These are phyloP conservation scores for Temnothorax longispinosus DNA, from an alignment of 1,140 invertebrate genomes.

Conservation along the genomic window DNA sequence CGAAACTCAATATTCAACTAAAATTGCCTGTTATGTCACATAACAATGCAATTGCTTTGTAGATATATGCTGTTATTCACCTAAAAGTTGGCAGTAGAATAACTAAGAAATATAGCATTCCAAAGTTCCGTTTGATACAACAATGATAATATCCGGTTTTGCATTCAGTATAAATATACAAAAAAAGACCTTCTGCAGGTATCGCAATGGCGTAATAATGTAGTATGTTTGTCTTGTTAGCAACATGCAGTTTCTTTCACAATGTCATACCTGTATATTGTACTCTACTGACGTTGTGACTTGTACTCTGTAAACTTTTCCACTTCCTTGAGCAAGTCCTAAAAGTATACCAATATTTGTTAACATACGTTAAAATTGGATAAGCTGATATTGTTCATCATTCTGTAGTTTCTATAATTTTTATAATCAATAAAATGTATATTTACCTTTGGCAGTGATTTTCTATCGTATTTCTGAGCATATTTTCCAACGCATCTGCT, in stretches of 20 bases:
- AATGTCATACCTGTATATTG: constrained; percentile 32
- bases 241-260: constrained; percentile 61
- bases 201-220: constrained; percentile 27
- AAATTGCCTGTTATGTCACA: constrained; percentile 33
- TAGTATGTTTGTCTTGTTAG: constrained; percentile 52
- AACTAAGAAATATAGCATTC: constrained; percentile 65
- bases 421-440: not conserved
- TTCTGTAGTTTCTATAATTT: not conserved
- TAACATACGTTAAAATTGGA: constrained; percentile 6
- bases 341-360: constrained; percentile 45
- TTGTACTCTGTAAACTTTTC: constrained; percentile 79
- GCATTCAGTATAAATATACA: constrained; percentile 65
- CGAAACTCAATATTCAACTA: constrained; percentile 46
- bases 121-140: constrained; percentile 53
- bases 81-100: constrained; percentile 66
- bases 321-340: constrained; percentile 85
- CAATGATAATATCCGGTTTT: constrained; percentile 49
- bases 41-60: constrained; percentile 48
- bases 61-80: constrained; percentile 50
- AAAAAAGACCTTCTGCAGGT: constrained; percentile 57
- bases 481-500: constrained; percentile 86
- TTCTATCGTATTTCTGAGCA: constrained; percentile 85
- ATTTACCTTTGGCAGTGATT: constrained; percentile 87
- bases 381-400: not conserved
- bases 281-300: constrained; percentile 50